Evolutionary conservation across 35 echinoderm and acorn worm genomes (phyloP).

Genomic region (Diadema setosum): DNA sequence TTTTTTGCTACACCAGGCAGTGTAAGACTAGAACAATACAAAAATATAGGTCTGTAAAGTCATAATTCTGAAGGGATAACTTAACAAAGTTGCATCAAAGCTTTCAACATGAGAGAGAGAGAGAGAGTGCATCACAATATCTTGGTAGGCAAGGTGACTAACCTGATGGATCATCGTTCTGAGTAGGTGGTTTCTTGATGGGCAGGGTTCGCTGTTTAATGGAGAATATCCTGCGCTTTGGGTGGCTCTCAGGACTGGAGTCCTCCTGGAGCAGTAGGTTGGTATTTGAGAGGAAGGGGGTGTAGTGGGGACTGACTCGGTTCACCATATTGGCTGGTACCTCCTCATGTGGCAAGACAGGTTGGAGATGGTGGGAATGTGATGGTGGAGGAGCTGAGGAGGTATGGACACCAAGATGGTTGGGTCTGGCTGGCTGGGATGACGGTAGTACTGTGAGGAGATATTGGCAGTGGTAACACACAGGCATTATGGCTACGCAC

Average conservation of each 20-base stretch:
- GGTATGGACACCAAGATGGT: neutral
- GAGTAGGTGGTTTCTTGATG: neutral
- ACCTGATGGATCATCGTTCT: neutral
- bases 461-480: no score
- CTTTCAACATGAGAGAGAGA: no score
- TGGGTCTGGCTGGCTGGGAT: neutral
- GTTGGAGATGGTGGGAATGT: constrained; percentile 39
- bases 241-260: constrained; percentile 77
- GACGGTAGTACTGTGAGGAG: neutral
- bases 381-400: constrained; percentile 16
- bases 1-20: no score
- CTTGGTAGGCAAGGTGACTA: no score
- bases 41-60: no score
- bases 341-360: constrained; percentile 16
- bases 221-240: neutral
- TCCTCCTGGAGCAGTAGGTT: constrained; percentile 90
- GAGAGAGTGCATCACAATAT: no score
- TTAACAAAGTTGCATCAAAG: no score
- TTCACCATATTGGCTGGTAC: constrained; percentile 14
- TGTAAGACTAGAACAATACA: no score
- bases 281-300: constrained; percentile 83
- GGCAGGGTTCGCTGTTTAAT: neutral
- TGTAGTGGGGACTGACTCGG: constrained; percentile 63
- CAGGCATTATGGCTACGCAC: no score
- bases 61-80: no score